Evolutionary conservation across 2,797 vertebrate species (phyloP).

Genomic region (Bradypodion ventrale): DNA sequence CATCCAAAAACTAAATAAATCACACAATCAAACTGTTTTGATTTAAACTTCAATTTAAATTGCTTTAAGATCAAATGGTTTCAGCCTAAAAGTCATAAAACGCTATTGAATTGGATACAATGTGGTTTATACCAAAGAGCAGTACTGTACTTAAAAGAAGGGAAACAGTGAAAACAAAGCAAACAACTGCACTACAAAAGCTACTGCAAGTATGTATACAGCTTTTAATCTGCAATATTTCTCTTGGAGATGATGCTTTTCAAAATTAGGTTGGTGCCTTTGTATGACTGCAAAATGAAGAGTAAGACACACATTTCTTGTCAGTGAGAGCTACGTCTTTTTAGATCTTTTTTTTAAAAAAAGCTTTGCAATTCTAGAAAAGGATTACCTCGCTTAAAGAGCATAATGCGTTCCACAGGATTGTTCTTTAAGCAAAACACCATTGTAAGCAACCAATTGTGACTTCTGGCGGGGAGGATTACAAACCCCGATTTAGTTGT

Average conservation of each 20-base stretch:
- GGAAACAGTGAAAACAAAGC: not conserved
- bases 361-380: not conserved
- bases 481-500: no score
- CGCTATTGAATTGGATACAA: not conserved
- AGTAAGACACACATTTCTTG: not conserved
- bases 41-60: not conserved
- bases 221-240: not conserved
- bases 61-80: not conserved
- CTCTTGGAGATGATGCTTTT: not conserved
- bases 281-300: not conserved
- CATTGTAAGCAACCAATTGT: no score
- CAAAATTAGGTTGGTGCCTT: not conserved
- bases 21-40: not conserved
- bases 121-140: no score
- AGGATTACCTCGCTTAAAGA: no score
- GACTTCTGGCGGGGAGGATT: no score
- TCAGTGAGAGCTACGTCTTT: not conserved
- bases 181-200: not conserved
- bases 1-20: not conserved
- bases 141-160: no score
- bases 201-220: not conserved
- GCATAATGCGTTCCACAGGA: no score
- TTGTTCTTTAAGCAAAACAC: no score
- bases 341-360: not conserved
- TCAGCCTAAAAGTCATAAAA: not conserved